Evolutionary conservation across 2,113 vertebrate species (phyloP), one percentile per base, ranked within the genome.

Genomic region (Notothenia rossii): DNA sequence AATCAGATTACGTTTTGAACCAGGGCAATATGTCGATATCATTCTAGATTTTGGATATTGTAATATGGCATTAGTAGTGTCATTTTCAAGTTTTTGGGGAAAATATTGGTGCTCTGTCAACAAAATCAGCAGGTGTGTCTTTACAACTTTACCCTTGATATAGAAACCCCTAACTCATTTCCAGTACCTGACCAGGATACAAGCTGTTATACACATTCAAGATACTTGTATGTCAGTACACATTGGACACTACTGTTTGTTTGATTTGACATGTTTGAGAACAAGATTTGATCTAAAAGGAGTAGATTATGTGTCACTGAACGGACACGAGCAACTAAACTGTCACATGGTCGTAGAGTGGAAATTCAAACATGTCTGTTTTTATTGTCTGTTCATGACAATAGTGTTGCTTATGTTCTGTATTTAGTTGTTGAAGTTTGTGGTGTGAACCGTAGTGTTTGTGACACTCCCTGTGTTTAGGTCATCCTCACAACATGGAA

Each of bases 231-330:
- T 13, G 4, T 53, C 71, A 63, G 50, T 15, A 36, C 86, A 86
- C 81, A 88, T 88, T 89, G 89, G 83, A 61, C 58, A 64, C 40
- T 53, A 10, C 18, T 64, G 20, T 66, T 48, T 8, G 53, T 55
- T 3, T 54, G 2, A 68, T 54, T 20, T 63, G n/a, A 75, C 54
- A 48, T 58, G 4, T 36, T 36, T 49, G 4, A 55, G 13, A 64
- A 50, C 29, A 12, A 20, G 25, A 33, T 54, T 69, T 58, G 29
- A 46, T 62, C 50, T 75, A 60, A 71, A 40, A 56, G 48, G 45
- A 43, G 11, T 36, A 51, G 22, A 68, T 65, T 29, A 68, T 0
- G 0, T 7, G 10, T 48, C 4, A 2, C 25, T 0, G 36, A 40
- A 40, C 36, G 36, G 36, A 59, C 7, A 17, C 54, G 54, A n/a